Conservation (phyloP, 2,113 vertebrate genomes). For the Toxotes chatareus region DNA sequence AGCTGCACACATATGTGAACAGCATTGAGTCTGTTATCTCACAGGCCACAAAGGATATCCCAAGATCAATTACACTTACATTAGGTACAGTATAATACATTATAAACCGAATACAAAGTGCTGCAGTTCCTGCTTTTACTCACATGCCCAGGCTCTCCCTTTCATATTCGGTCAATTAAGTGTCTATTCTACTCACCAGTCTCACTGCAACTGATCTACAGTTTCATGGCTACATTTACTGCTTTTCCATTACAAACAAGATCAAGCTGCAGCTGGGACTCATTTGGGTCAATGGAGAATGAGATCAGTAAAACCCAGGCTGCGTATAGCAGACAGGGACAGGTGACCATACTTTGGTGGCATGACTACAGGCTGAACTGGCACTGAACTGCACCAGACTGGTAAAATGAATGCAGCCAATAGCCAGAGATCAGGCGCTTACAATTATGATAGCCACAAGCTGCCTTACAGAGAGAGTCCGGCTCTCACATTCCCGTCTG, state of each 20-base stretch:
- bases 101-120: constrained; percentile 40
- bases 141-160: constrained; percentile 23
- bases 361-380: constrained; percentile 59
- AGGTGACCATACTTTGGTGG: constrained; percentile 65
- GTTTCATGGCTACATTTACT: constrained; percentile 72
- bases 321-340: constrained; percentile 51
- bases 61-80: constrained; percentile 33
- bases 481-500: constrained; percentile 1
- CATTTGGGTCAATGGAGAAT: constrained; percentile 73
- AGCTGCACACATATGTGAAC: constrained; percentile 27
- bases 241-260: constrained; percentile 76
- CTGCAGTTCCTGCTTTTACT: constrained; percentile 35
- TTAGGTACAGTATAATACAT: constrained; percentile 24
- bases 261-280: constrained; percentile 76
- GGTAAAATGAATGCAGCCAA: constrained; percentile 21
- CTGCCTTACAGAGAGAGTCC: constrained; percentile 33
- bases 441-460: constrained; percentile 29
- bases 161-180: constrained; percentile 71
- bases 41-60: not conserved
- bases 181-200: constrained; percentile 61
- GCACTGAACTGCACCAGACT: constrained; percentile 31
- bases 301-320: constrained; percentile 63
- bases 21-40: constrained; percentile 32
- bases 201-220: constrained; percentile 56
- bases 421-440: constrained; percentile 52